Base-by-base conservation (phyloP, 1,140 invertebrate species). In the Mycetomoellerius zeteki region DNA sequence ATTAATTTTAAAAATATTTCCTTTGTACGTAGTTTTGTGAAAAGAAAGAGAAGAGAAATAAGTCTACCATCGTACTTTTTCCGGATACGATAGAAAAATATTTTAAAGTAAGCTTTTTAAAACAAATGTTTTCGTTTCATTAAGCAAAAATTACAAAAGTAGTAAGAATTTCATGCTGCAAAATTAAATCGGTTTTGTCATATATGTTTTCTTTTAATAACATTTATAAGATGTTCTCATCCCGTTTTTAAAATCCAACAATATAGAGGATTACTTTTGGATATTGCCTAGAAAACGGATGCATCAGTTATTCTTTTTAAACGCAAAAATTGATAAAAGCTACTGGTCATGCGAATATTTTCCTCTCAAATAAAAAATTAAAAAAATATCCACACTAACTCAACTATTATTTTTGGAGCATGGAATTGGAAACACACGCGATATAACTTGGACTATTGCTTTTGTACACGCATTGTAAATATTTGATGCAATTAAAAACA, bases 321-420 rank as follows among this genome's bases (percentile, higher is more conserved):
- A 56, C n/a, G 19, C 12, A 73, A 60, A 58, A 73, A 73, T 73
- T 84, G 80, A 75, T 50, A 37, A 60, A 43, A 75, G 27, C n/a
- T 84, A n/a, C n/a, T 60, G 37, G 30, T 60, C 33, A 27, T 27
- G 52, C 37, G 37, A 47, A 84, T 84, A 84, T 84, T 84, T 84
- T n/a, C 16, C 69, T 50, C n/a, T 60, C 19, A n/a, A 30, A 84
- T 84, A 75, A 84, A 84, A 75, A 84, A 47, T 73, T 73, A 24
- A 19, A 84, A 81, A 82, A 84, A 84, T 84, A 84, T 84, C 43
- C n/a, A 10, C 37, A n/a, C 37, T 75, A 84, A 84, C 80, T 75
- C 37, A 58, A 60, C 80, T 75, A 84, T 84, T 84, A 84, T 75
- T 84, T 84, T 75, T 75, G 24, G 19, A 60, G 12, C 19, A 60